Base-by-base conservation (phyloP, 2,888 invertebrate genomes). In the Trichogramma evanescens region DNA sequence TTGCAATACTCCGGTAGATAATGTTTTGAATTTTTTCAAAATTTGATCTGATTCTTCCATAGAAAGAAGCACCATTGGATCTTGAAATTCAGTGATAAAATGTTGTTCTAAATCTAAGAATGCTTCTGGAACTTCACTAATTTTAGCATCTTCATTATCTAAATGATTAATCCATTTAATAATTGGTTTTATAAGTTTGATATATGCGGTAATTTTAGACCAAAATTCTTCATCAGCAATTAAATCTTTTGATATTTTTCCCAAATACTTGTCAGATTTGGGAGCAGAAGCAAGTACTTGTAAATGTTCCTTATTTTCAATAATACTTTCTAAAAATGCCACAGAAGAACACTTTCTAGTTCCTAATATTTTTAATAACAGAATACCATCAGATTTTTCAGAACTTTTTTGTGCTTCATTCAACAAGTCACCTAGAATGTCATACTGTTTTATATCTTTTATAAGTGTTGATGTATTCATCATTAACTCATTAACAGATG, bases 401-500 rank as follows among this genome's bases (percentile, higher is more conserved):
- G 50, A 40, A 54, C 59, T 45, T 55, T 59, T 65, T 62, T 67
- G 64, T 5, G 64, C 57, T 9, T 68, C 63, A 26, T 40, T 60
- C 50, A 68, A 61, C 43, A 67, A 38, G 1, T 65, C 63, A 43
- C 61, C 63, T 43, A 68, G 49, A 6, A 69, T 56, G 40, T 67
- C 66, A 45, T 66, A 66, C 26, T 66, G 64, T 59, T 69, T 68
- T 7, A 69, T 66, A 64, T 67, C 66, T 57, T 68, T 69, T 4
- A 69, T 54, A 10, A 69, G 55, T 4, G 61, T 51, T 42, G 65
- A 65, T 49, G 66, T 63, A 52, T 63, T 59, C 50, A 64, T 63
- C 13, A 66, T 58, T 48, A 68, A 53, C 49, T 50, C 58, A 38
- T 50, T 57, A 8, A 67, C 53, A 57, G 61, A 58, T 1, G 60